A percentile compares a stretch with the other conserved stretches of the same genome.
Evolutionary conservation across 1,140 invertebrate species (phyloP).

Genomic region (Gryllus bimaculatus): DNA sequence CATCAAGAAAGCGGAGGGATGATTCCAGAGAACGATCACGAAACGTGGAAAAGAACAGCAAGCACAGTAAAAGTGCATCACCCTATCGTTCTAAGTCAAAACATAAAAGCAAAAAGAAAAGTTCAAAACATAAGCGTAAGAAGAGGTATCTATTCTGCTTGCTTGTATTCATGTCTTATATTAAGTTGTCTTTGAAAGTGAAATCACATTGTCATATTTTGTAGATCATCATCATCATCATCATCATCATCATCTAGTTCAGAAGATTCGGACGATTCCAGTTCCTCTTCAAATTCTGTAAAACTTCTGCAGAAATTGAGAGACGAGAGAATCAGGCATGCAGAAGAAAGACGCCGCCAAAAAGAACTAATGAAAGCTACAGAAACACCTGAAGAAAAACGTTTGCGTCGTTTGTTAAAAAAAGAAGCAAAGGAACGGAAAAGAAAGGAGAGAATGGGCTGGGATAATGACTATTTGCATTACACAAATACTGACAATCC

Average conservation of each 20-base stretch:
- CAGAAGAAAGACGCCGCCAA: conserved; percentile 55
- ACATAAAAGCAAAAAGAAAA: conserved; percentile 4
- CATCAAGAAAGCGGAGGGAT: background rate
- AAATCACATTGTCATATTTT: background rate
- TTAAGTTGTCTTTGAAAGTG: background rate
- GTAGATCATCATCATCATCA: background rate
- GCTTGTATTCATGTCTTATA: background rate
- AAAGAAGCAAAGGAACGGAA: conserved; percentile 87
- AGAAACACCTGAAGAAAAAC: conserved; percentile 93
- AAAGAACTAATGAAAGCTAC: conserved; percentile 80
- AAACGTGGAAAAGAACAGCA: background rate
- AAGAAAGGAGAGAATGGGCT: conserved; percentile 83
- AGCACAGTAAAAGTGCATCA: background rate
- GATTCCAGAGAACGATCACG: background rate
- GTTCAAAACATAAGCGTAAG: conserved; percentile 14
- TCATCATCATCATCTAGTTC: background rate
- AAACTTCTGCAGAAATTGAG: conserved; percentile 62
- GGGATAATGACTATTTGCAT: conserved; percentile 91
- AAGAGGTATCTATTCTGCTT: background rate
- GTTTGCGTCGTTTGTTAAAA: conserved; percentile 73
- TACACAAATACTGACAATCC: conserved; percentile 98
- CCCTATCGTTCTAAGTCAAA: background rate
- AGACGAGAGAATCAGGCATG: conserved; percentile 52
- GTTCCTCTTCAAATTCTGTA: conserved; percentile 45
- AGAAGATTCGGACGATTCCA: conserved; percentile 21